These are phyloP conservation scores for Allophyes oxyacanthae DNA, from an alignment of 2,888 invertebrate species.

Conservation along the genomic window DNA sequence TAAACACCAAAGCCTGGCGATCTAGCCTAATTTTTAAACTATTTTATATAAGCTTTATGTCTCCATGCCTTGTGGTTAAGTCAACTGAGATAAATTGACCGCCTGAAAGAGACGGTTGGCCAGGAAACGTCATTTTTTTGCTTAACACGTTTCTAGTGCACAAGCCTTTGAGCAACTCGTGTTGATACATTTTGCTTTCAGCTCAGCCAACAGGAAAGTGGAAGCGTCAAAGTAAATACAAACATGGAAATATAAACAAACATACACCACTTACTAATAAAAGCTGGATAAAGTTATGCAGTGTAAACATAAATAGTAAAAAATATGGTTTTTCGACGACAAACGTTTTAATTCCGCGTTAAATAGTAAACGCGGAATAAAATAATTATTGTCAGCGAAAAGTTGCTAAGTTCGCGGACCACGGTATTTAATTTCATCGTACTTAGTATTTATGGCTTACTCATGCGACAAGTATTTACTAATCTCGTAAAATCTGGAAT, in stretches of 20 bases:
- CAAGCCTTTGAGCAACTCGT: neutral
- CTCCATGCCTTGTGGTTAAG: neutral
- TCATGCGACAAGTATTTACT: conserved; percentile 31
- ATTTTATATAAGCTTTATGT: neutral
- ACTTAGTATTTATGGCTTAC: conserved; percentile 19
- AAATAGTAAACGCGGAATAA: no score
- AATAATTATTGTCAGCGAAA: no score
- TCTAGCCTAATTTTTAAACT: no score
- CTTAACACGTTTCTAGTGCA: neutral
- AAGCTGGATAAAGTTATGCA: no score
- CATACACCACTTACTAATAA: no score
- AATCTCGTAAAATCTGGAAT: conserved; percentile 36
- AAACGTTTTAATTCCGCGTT: no score
- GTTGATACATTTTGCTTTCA: neutral
- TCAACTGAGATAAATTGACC: neutral
- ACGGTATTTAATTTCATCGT: conserved; percentile 11
- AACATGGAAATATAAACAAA: conserved; percentile 3
- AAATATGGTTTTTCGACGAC: no score
- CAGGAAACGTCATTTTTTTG: neutral
- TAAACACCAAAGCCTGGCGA: no score
- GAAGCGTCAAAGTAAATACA: neutral
- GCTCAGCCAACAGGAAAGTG: no score
- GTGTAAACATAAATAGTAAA: no score
- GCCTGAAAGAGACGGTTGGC: neutral
- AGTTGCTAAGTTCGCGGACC: neutral